Evolutionary conservation across 1,140 invertebrate genomes (phyloP).

Genomic region (Zaprionus kolodkinae): DNA sequence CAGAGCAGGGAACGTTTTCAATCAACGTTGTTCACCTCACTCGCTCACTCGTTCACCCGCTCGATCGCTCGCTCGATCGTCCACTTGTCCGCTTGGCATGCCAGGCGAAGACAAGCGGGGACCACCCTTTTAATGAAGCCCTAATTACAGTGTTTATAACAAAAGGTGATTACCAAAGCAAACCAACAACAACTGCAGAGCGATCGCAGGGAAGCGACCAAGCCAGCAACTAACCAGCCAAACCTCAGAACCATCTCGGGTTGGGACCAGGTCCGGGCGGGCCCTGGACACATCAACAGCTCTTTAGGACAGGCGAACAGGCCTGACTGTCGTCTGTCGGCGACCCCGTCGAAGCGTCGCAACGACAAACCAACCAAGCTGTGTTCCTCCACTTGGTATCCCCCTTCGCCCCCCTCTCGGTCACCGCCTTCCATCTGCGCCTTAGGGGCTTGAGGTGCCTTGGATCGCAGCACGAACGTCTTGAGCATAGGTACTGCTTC

Average conservation of each 20-base stretch:
- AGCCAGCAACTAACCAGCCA: conserved; percentile 10
- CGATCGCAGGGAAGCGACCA: no score
- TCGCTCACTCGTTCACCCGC: not conserved
- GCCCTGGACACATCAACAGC: conserved; percentile 61
- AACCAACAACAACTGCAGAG: conserved; percentile 69
- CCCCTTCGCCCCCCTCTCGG: not conserved
- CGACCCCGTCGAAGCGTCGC: conserved; percentile 6
- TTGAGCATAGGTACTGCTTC: conserved; percentile 16
- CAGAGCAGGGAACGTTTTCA: conserved; percentile 60
- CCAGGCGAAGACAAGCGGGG: conserved; percentile 78
- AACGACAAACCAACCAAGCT: not conserved
- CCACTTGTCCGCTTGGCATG: conserved; percentile 41
- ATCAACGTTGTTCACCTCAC: conserved; percentile 66
- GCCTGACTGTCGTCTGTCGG: conserved; percentile 20
- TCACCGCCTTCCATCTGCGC: conserved; percentile 17
- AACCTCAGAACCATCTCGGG: conserved; percentile 3
- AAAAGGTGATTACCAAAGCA: conserved; percentile 82
- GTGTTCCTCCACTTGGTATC: not conserved
- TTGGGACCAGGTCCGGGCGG: not conserved
- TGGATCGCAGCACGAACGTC: conserved; percentile 53
- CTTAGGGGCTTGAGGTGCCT: conserved; percentile 54
- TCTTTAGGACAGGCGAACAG: conserved; percentile 55
- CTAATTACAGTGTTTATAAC: conserved; percentile 83
- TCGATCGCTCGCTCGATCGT: not conserved
- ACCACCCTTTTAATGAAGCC: conserved; percentile 82